Evolutionary conservation across 2,888 invertebrate species (phyloP).

Genomic region (Dioctria linearis): DNA sequence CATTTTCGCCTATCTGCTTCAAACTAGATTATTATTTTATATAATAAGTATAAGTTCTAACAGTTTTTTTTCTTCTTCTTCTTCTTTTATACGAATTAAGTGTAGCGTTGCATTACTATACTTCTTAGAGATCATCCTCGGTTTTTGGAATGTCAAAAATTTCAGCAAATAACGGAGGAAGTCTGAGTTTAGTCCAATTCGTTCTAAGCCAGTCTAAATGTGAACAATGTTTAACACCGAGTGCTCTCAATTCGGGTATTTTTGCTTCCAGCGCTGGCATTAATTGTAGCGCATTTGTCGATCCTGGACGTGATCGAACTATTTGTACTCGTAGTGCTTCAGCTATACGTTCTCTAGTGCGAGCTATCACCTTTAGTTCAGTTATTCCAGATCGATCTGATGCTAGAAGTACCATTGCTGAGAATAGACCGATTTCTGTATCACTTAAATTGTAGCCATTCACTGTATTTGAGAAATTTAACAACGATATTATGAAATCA

Average conservation of each 20-base stretch:
- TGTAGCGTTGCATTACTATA: constrained; percentile 40
- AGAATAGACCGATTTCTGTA: constrained; percentile 91
- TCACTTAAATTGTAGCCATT: constrained; percentile 86
- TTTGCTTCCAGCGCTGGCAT: constrained; percentile 73
- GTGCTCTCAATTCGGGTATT: constrained; percentile 83
- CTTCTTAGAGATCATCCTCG: constrained; percentile 76
- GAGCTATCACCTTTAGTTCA: constrained; percentile 84
- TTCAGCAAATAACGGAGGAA: constrained; percentile 96
- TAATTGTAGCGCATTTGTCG: constrained; percentile 70
- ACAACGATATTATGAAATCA: constrained; percentile 85
- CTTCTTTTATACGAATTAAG: constrained; percentile 5
- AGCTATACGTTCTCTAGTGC: constrained; percentile 84
- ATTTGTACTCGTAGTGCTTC: constrained; percentile 91
- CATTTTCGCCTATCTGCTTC: constrained; percentile 20
- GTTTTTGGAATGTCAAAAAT: constrained; percentile 96
- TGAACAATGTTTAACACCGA: constrained; percentile 87
- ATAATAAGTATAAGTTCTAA: background rate
- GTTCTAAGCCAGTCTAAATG: constrained; percentile 92
- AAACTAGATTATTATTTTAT: constrained; percentile 18
- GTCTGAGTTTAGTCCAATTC: constrained; percentile 86
- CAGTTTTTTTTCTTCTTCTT: background rate
- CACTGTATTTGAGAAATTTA: constrained; percentile 85
- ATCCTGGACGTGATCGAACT: constrained; percentile 69
- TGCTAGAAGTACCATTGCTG: constrained; percentile 87
- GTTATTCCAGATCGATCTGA: constrained; percentile 86